Evolutionary conservation across 1,140 invertebrate species (phyloP), one percentile per base, ranked within the genome.

Genomic region (Sycobia sp.): DNA sequence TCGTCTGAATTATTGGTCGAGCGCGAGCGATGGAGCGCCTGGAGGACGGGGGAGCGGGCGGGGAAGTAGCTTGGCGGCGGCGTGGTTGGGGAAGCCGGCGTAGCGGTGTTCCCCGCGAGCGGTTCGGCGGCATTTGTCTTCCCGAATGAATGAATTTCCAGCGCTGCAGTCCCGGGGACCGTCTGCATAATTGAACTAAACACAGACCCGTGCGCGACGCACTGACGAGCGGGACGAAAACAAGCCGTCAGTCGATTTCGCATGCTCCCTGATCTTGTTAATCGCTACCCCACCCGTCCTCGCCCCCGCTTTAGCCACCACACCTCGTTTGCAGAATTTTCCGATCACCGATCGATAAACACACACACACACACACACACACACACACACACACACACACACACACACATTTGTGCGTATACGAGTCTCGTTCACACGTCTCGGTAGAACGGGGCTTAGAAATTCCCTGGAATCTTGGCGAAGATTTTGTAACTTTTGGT

Each of bases 91-190:
- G 18, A 43, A 43, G 16, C 3, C 41, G 16, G 13, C 22, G n/a
- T n/a, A 27, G 25, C 3, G 16, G 22, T n/a, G 39, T 13, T 10
- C 18, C 18, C 1, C 0, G 22, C 14, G 10, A n/a, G 3, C 23
- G 39, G 47, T 34, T 36, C 20, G 20, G 23, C 44, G 56, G 14
- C 44, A 36, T 58, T 58, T 58, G 46, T 50, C 46, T 59, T 50
- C 25, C 25, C 20, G 34, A 50, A 50, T 39, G n/a, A n/a, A n/a
- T n/a, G 46, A 25, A 59, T 25, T 41, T 16, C 18, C 39, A 44
- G n/a, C 14, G 22, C 27, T 8, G 27, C n/a, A n/a, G n/a, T 20
- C 8, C 7, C 38, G n/a, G n/a, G n/a, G 39, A 7, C 32, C n/a
- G 27, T n/a, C 18, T 57, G 43, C 55, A 57, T 57, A 57, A 57